Evolutionary conservation across 2,888 invertebrate species (phyloP).

Genomic region (Imbricaverruca yamaguchii): DNA sequence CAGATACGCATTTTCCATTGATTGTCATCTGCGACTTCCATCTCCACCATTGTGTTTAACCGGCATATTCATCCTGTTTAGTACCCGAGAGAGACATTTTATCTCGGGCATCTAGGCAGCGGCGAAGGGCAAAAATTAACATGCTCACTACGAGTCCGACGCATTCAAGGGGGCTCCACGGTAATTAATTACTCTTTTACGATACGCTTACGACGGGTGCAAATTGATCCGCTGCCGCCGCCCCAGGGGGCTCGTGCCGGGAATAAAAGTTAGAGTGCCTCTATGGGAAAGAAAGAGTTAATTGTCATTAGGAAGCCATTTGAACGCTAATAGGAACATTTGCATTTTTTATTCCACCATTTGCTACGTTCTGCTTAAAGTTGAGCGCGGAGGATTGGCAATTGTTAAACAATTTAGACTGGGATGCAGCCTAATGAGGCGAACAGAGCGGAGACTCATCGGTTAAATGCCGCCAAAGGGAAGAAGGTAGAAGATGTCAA

Average conservation of each 20-base stretch:
- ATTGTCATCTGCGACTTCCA: neutral
- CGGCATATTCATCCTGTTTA: constrained; percentile 15
- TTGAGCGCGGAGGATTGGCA: neutral
- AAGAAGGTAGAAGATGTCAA: neutral
- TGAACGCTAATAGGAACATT: constrained; percentile 17
- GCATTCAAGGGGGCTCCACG: constrained; percentile 5
- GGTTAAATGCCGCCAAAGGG: neutral
- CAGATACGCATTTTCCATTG: neutral
- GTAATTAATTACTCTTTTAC: constrained; percentile 22
- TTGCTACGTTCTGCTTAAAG: neutral
- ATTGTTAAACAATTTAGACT: neutral
- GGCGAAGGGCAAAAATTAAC: constrained; percentile 18
- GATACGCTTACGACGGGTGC: constrained; percentile 21
- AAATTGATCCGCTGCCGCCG: neutral
- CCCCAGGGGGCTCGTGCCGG: neutral
- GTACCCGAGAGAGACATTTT: constrained; percentile 9
- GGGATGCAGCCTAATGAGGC: neutral
- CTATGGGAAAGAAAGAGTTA: constrained; percentile 16
- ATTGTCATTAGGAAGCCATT: constrained; percentile 22
- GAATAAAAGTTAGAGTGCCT: constrained; percentile 13
- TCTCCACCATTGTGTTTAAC: constrained; percentile 13
- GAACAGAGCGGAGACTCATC: neutral
- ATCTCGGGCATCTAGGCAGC: neutral
- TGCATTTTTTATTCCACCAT: constrained; percentile 16
- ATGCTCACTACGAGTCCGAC: neutral